phyloP scores from a whole-genome alignment of 1,140 invertebrate genomes.

The Caenorhabditis inopinata region DNA sequence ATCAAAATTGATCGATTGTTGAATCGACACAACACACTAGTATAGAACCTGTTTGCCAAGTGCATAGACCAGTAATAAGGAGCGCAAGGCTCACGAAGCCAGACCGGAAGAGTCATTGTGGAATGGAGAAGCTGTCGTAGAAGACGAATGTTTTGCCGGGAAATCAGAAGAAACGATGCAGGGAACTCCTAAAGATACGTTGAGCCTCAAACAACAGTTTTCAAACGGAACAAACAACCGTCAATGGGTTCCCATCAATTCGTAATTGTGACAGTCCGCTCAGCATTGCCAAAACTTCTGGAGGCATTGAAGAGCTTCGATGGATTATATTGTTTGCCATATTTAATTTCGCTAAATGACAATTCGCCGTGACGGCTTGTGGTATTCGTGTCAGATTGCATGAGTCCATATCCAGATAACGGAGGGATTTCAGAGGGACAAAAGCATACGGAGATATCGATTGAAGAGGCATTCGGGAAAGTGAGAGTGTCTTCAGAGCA shows the following conservation, averaged over 20 bases:
- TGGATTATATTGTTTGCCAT: slow-evolving; percentile 38
- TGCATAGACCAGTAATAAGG: slow-evolving; percentile 35
- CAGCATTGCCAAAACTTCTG: slow-evolving; percentile 35
- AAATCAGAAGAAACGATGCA: slow-evolving; percentile 3
- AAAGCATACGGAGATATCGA: slow-evolving; percentile 27
- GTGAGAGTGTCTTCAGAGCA: background rate
- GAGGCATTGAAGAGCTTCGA: slow-evolving; percentile 34
- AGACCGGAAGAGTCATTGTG: slow-evolving; percentile 32
- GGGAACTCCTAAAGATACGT: slow-evolving; percentile 23
- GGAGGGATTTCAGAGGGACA: slow-evolving; percentile 34
- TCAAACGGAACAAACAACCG: background rate
- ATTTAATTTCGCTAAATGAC: slow-evolving; percentile 31
- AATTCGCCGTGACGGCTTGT: slow-evolving; percentile 34
- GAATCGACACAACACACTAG: no score
- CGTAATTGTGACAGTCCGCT: slow-evolving; percentile 23
- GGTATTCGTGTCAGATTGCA: slow-evolving; percentile 41
- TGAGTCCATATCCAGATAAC: slow-evolving; percentile 34
- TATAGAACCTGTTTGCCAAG: slow-evolving; percentile 10
- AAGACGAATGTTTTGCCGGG: slow-evolving; percentile 24
- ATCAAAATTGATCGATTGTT: no score
- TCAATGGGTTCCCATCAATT: slow-evolving; percentile 40
- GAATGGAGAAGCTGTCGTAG: slow-evolving; percentile 22
- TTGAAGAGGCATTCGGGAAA: slow-evolving; percentile 30
- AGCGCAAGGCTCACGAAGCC: slow-evolving; percentile 34
- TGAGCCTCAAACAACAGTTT: no score